Evolutionary conservation across 2,888 invertebrate species (phyloP).

Genomic region (Oxycera nigricornis): DNA sequence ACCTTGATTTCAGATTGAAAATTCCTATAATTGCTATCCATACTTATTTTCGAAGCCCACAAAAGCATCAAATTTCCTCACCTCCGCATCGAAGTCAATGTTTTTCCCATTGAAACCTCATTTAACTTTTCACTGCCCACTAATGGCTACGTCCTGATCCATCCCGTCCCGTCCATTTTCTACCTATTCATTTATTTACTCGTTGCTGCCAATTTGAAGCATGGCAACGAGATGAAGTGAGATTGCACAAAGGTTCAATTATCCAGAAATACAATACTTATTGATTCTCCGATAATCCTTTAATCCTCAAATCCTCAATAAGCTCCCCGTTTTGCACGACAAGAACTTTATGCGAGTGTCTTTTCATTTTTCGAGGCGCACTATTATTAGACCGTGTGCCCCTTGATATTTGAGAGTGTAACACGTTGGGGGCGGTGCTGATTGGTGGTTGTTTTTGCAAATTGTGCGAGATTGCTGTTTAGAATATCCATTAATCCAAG

Average conservation of each 20-base stretch:
- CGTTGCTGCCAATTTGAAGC: background rate
- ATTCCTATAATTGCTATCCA: no score
- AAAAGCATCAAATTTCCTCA: no score
- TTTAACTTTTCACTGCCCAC: no score
- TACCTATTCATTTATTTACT: background rate
- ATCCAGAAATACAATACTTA: slow-evolving; percentile 1
- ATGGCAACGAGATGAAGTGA: background rate
- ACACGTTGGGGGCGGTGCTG: background rate
- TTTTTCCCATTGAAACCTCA: no score
- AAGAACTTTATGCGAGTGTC: background rate
- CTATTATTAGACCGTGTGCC: background rate
- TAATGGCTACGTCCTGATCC: no score
- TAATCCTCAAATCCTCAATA: background rate
- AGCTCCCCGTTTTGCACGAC: background rate
- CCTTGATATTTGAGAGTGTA: background rate
- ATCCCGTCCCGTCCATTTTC: background rate
- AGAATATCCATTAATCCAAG: no score
- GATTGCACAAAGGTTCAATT: background rate
- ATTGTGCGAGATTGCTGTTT: no score
- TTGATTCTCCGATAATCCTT: slow-evolving; percentile 5
- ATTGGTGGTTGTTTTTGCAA: background rate
- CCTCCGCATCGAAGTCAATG: no score
- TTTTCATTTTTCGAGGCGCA: background rate
- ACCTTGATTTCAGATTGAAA: no score
- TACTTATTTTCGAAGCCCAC: no score